Conservation (phyloP, 2,113 vertebrate species). For the Carassius gibelio region DNA sequence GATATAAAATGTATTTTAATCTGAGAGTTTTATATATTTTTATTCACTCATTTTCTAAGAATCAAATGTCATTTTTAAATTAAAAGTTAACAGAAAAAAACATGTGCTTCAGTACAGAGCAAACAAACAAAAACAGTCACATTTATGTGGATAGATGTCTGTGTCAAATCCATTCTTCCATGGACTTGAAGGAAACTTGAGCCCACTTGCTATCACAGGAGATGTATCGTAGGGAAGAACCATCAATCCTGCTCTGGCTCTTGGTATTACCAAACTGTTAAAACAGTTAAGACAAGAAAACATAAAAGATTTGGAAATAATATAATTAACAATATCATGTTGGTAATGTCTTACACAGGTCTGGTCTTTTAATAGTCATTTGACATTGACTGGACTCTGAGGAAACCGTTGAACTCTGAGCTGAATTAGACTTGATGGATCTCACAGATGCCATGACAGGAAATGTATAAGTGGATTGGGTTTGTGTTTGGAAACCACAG, state of each 20-base stretch:
- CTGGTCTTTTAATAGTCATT: conserved; percentile 63
- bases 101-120: not conserved
- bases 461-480: conserved; percentile 54
- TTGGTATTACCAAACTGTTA: conserved; percentile 31
- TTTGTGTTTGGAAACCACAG: conserved; percentile 65
- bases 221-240: not conserved
- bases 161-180: conserved; percentile 5
- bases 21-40: not conserved
- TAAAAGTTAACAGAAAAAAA: not conserved
- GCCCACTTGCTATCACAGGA: conserved; percentile 22
- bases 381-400: conserved; percentile 69
- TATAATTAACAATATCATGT: not conserved
- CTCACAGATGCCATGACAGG: conserved; percentile 67
- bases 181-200: conserved; percentile 23
- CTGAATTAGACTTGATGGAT: conserved; percentile 75
- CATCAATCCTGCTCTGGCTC: not conserved
- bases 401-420: conserved; percentile 77
- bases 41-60: not conserved
- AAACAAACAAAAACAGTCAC: not conserved
- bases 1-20: not conserved
- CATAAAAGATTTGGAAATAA: not conserved
- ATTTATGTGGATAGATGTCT: conserved; percentile 4
- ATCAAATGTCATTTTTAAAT: not conserved
- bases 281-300: not conserved
- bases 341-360: conserved; percentile 65